Conservation (phyloP, 2,113 vertebrate genomes). For the Rhabdornis inornatus region DNA sequence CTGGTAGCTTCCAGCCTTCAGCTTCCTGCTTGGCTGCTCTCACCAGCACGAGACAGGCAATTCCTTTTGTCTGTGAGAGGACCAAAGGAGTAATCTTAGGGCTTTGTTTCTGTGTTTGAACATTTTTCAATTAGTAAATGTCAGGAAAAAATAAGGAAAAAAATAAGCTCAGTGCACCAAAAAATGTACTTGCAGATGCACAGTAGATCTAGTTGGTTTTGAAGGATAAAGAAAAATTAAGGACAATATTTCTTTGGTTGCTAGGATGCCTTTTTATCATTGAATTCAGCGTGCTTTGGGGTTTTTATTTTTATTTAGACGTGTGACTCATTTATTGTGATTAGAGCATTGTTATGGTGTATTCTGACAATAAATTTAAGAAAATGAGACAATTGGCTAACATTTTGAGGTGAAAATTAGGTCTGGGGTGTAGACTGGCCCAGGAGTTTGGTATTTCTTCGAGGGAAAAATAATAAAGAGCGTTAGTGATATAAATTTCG, state of each 20-base stretch:
- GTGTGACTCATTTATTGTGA: not conserved
- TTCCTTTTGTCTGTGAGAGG: slow-evolving; percentile 21
- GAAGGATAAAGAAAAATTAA: slow-evolving; percentile 8
- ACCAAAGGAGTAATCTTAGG: not conserved
- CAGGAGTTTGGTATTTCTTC: not conserved
- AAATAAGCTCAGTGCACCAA: not conserved
- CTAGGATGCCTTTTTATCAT: not conserved
- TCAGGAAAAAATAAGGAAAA: not conserved
- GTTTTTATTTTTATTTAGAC: not conserved
- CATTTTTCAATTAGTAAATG: not conserved
- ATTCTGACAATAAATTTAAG: not conserved
- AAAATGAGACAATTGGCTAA: not conserved
- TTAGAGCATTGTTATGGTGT: not conserved
- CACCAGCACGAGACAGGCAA: not conserved
- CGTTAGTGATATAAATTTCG: not conserved
- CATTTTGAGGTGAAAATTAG: not conserved
- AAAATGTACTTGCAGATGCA: not conserved
- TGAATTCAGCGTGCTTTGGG: not conserved
- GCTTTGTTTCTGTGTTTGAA: slow-evolving; percentile 4
- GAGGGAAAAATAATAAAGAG: not conserved
- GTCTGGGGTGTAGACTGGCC: not conserved
- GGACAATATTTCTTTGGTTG: not conserved
- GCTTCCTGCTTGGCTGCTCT: slow-evolving; percentile 9
- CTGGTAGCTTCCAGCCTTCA: not conserved
- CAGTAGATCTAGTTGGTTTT: not conserved